Evolutionary conservation across 1,140 invertebrate genomes (phyloP).

Genomic region (Andricus grossulariae): DNA sequence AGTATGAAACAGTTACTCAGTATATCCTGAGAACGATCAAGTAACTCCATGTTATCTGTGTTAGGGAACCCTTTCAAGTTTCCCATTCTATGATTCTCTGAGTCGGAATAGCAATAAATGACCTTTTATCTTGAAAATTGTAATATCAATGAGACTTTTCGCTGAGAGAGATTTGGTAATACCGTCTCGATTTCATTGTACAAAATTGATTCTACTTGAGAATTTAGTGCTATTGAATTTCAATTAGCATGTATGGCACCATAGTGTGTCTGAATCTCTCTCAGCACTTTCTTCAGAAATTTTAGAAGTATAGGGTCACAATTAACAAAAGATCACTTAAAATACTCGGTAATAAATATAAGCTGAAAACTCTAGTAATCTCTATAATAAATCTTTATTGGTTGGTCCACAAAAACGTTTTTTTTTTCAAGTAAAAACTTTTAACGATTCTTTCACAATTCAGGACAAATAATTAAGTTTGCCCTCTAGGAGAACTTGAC

Average conservation of each 20-base stretch:
- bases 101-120: not conserved
- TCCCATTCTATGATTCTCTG: not conserved
- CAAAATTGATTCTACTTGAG: slow-evolving; percentile 5
- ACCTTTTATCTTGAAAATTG: not conserved
- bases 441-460: too few species aligned
- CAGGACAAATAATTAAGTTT: too few species aligned
- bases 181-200: not conserved
- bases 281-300: not conserved
- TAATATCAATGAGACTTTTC: slow-evolving; percentile 1
- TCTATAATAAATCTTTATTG: too few species aligned
- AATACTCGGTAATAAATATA: not conserved
- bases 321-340: not conserved
- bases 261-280: slow-evolving; percentile 5
- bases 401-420: too few species aligned
- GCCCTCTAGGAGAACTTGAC: too few species aligned
- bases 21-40: slow-evolving; percentile 7
- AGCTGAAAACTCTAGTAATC: too few species aligned
- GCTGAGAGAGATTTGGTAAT: not conserved
- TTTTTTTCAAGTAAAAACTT: too few species aligned
- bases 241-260: slow-evolving; percentile 2
- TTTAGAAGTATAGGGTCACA: not conserved
- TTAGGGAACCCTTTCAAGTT: not conserved
- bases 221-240: slow-evolving; percentile 29
- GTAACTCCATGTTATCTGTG: slow-evolving; percentile 21
- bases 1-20: not conserved